Evolutionary conservation across 2,888 invertebrate species (phyloP).

Genomic region (Scaptomyza flava): DNA sequence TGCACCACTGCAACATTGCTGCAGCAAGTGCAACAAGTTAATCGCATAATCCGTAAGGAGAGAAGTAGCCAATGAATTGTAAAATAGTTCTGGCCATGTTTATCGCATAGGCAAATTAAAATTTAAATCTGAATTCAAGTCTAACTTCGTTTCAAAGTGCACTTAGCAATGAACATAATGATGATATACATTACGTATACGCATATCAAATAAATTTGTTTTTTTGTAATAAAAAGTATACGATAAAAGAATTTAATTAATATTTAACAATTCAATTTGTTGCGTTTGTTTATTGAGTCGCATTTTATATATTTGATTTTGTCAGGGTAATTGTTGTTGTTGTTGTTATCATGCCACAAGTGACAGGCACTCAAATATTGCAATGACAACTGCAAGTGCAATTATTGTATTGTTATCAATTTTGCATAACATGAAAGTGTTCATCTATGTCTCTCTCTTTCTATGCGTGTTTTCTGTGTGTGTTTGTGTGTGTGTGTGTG

Average conservation of each 20-base stretch:
- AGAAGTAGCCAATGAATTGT: background rate
- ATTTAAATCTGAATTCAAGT: background rate
- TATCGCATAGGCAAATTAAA: background rate
- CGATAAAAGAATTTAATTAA: background rate
- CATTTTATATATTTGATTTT: background rate
- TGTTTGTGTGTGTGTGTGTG: constrained; percentile 4
- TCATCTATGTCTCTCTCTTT: background rate
- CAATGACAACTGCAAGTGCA: constrained; percentile 45
- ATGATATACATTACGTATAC: background rate
- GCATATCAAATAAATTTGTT: background rate
- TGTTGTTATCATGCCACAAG: constrained; percentile 23
- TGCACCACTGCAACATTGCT: background rate
- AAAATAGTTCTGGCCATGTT: background rate
- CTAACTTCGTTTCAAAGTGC: background rate
- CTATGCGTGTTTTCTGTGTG: too few species aligned
- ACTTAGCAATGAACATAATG: background rate
- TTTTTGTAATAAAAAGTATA: background rate
- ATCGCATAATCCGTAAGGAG: background rate
- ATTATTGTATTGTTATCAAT: constrained; percentile 59
- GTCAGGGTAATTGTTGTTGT: background rate
- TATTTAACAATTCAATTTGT: background rate
- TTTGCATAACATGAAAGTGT: constrained; percentile 28
- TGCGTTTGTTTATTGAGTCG: background rate
- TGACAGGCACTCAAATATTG: constrained; percentile 40
- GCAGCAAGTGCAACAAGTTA: constrained; percentile 11